phyloP scores from a whole-genome alignment of 2,888 invertebrate species.

The Volucella inflata region DNA sequence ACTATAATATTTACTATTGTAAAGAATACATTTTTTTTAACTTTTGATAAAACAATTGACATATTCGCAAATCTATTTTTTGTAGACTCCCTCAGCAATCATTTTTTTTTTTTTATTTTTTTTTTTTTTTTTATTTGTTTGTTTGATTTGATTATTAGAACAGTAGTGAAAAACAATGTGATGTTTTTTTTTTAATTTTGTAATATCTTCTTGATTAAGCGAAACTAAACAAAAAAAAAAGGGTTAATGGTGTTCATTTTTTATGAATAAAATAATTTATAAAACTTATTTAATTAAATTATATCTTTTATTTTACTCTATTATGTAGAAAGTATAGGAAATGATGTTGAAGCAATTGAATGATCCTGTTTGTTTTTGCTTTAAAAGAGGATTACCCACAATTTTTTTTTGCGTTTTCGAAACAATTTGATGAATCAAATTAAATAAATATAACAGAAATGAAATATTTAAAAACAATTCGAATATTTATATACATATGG shows the following conservation, averaged over 20 bases:
- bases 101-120: constrained; percentile 48
- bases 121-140: constrained; percentile 49
- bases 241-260: constrained; percentile 74
- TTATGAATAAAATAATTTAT: constrained; percentile 74
- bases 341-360: no score
- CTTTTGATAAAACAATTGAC: constrained; percentile 68
- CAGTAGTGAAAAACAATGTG: constrained; percentile 60
- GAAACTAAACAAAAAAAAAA: constrained; percentile 54
- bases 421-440: no score
- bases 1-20: constrained; percentile 74
- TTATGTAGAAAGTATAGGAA: background rate
- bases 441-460: no score
- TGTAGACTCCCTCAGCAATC: constrained; percentile 70
- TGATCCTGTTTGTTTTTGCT: no score
- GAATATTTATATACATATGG: no score
- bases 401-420: no score
- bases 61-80: constrained; percentile 68
- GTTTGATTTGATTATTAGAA: constrained; percentile 60
- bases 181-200: constrained; percentile 47
- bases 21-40: constrained; percentile 70
- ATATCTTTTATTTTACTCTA: constrained; percentile 48
- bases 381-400: no score
- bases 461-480: no score
- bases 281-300: constrained; percentile 65
- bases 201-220: constrained; percentile 44